phyloP scores from a whole-genome alignment of 2,797 vertebrate genomes.

The Phalanger gymnotis region DNA sequence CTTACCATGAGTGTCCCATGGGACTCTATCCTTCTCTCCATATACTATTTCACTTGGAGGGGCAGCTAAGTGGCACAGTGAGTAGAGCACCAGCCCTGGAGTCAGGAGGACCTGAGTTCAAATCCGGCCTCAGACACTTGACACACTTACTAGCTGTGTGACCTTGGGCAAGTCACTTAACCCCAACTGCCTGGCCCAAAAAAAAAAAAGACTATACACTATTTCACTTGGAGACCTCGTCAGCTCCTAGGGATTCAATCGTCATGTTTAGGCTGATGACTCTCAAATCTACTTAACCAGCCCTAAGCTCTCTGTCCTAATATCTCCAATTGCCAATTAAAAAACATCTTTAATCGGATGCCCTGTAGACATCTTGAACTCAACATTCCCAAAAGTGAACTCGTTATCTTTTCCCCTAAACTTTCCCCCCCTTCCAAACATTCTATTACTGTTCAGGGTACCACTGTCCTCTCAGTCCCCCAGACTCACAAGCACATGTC shows the following conservation, averaged over 20 bases:
- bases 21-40: not conserved
- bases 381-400: not conserved
- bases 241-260: not conserved
- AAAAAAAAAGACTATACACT: no score
- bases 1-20: not conserved
- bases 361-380: not conserved
- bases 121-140: no score
- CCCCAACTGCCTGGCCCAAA: no score
- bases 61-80: no score
- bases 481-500: not conserved
- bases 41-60: not conserved
- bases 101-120: no score
- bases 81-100: no score
- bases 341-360: not conserved
- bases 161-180: no score
- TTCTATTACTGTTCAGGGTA: not conserved
- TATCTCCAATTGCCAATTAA: not conserved
- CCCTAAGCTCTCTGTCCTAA: not conserved
- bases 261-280: not conserved
- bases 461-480: not conserved
- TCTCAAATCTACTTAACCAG: not conserved
- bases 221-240: not conserved
- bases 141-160: no score
- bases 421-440: not conserved
- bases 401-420: not conserved